These are phyloP conservation scores for Indicator maculatus DNA, from an alignment of 2,113 vertebrate species.

Conservation along the genomic window DNA sequence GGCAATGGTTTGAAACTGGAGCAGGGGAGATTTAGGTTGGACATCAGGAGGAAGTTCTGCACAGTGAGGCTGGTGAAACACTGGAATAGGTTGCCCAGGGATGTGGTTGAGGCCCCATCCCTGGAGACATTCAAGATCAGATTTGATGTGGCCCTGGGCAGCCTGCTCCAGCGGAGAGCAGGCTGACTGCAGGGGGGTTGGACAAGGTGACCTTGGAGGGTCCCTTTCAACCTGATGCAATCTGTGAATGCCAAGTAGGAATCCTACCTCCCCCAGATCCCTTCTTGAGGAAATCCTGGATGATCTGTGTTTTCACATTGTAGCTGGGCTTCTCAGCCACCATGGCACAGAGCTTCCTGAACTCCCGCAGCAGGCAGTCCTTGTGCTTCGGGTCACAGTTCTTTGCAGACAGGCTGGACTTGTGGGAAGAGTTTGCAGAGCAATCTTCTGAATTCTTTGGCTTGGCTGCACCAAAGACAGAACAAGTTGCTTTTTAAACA, in stretches of 20 bases:
- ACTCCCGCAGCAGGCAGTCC: slow-evolving; percentile 92
- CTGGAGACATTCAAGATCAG: too few relatives aligned
- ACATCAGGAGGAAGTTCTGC: too few relatives aligned
- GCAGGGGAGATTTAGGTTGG: too few relatives aligned
- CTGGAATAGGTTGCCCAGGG: too few relatives aligned
- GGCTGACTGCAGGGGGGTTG: too few relatives aligned
- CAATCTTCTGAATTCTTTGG: slow-evolving; percentile 72
- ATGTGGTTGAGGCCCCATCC: too few relatives aligned
- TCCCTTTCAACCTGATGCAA: too few relatives aligned
- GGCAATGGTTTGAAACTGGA: too few relatives aligned
- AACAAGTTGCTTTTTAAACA: not conserved
- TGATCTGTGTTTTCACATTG: slow-evolving; percentile 94
- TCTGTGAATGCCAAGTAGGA: not conserved
- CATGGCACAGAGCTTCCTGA: slow-evolving; percentile 91
- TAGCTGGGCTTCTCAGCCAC: slow-evolving; percentile 94
- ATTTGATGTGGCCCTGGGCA: too few relatives aligned
- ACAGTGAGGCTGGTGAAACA: too few relatives aligned
- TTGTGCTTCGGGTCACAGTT: slow-evolving; percentile 89
- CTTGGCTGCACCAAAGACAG: slow-evolving; percentile 67
- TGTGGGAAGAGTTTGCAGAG: slow-evolving; percentile 56
- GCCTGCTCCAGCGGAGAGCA: too few relatives aligned
- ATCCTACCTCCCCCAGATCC: slow-evolving; percentile 86
- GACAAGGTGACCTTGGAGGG: too few relatives aligned
- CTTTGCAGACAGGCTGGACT: slow-evolving; percentile 79
- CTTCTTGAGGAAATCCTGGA: slow-evolving; percentile 91